Base-by-base conservation (phyloP, 1,140 invertebrate species). In the Gyrodactylus salaris region DNA sequence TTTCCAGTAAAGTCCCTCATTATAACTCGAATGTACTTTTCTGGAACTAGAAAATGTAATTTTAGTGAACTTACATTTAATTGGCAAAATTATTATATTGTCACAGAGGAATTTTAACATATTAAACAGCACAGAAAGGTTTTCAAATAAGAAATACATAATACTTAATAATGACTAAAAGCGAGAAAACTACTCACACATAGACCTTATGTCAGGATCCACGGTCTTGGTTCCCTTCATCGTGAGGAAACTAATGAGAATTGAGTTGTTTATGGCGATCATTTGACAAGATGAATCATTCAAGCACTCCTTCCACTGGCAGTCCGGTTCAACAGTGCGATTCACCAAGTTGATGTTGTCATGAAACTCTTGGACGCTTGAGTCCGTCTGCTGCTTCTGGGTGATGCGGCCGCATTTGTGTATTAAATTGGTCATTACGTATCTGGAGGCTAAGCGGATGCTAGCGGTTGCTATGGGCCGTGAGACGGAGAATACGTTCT, bases 1-100 rank as follows among this genome's bases (percentile, higher is more conserved):
- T 94, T 95, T n/a, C 92, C 91, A 70, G 88, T 87, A n/a, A 95
- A 82, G 81, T 94, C 91, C 26, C 92, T 83, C 70, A 95, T 81
- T 19, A 97, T 83, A 23, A 94, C 86, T 26, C 91, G 83, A 54
- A 54, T 54, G 34, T 16, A 54, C n/a, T 54, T 54, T 7, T 54
- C 34, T 16, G 34, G 7, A 54, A 16, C 34, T 54, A n/a, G n/a
- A 54, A 54, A 54, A 16, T n/a, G n/a, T n/a, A n/a, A n/a, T n/a
- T n/a, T n/a, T n/a, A n/a, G n/a, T n/a, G n/a, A n/a, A n/a, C n/a
- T n/a, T n/a, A n/a, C n/a, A n/a, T n/a, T n/a, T n/a, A n/a, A n/a
- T n/a, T n/a, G n/a, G n/a, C n/a, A n/a, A n/a, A n/a, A n/a, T n/a
- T n/a, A n/a, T n/a, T n/a, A n/a, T n/a, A n/a, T n/a, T n/a, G n/a